Evolutionary conservation across 2,888 invertebrate species (phyloP), one percentile per base, ranked within the genome.

Genomic region (Melanostoma scalare): DNA sequence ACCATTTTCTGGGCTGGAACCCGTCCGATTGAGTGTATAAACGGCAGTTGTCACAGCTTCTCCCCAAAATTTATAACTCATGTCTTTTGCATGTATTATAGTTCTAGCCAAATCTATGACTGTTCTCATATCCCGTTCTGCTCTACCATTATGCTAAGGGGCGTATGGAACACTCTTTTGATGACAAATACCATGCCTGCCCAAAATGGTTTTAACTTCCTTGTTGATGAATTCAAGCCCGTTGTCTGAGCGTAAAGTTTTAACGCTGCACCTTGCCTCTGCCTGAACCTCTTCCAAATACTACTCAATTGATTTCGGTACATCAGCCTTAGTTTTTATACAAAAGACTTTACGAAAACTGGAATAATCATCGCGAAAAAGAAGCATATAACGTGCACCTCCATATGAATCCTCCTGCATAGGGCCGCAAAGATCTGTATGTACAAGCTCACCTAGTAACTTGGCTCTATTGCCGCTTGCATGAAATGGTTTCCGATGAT

Each of bases 61-160:
- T 8, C 89, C 89, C 90, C 90, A 91, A 3, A 89, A 84, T 9
- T 86, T 85, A 48, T 86, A 69, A 35, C 75, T 56, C 4, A 89
- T 33, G 0, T 85, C 86, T 75, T 82, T 86, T 4, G 77, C 46
- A 74, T 86, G 78, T 20, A 87, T 74, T 74, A 87, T 82, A 6
- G 85, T 53, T 44, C 89, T 85, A 30, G 88, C 88, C 9, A 87
- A 86, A 85, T 89, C 89, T 1, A 89, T 86, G 5, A 89, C 79
- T 50, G 87, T 89, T 71, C 88, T 85, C 76, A 88, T 91, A 71
- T 89, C 88, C 5, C 89, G 80, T 71, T 90, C 89, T 0, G 88
- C 88, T 55, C 85, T 81, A 3, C 89, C 89, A 84, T 91, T 91
- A 76, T 90, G 89, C 80, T 90, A 86, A 3, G 90, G 89, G 3